A percentile compares a stretch with the other conserved stretches of the same genome.
phyloP scores from a whole-genome alignment of 2,888 invertebrate species.

The Thymelicus lineola region DNA sequence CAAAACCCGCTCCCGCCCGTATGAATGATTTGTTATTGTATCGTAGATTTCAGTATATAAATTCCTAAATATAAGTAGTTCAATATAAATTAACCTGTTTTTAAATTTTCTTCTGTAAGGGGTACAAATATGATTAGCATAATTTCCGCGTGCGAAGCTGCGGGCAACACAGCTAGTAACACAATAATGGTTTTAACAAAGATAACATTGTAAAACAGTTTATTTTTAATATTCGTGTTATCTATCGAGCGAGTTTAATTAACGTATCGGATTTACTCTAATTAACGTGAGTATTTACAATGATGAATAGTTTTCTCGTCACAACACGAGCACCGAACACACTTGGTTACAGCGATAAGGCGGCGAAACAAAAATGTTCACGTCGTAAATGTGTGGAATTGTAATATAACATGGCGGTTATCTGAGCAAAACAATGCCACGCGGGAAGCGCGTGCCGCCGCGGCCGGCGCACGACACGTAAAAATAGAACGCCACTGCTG shows the following conservation, averaged over 20 bases:
- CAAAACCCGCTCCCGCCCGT: too few species aligned
- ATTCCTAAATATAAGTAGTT: too few species aligned
- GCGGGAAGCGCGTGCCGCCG: constrained; percentile 70
- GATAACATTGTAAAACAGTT: constrained; percentile 42
- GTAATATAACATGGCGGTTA: constrained; percentile 55
- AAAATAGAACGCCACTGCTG: constrained; percentile 70
- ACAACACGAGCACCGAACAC: constrained; percentile 47
- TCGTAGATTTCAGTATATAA: too few species aligned
- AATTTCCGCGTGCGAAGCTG: too few species aligned
- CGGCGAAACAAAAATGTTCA: constrained; percentile 61
- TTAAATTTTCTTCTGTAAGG: too few species aligned
- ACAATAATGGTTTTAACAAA: constrained; percentile 8
- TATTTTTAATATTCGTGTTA: constrained; percentile 45
- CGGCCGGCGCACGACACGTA: constrained; percentile 57
- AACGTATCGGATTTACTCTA: constrained; percentile 57
- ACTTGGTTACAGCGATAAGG: constrained; percentile 64
- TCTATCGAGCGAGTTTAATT: constrained; percentile 48
- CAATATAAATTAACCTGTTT: too few species aligned
- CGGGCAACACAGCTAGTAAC: too few species aligned
- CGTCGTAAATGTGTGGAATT: constrained; percentile 69
- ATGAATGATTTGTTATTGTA: too few species aligned
- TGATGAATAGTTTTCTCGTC: constrained; percentile 49
- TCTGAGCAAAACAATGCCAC: constrained; percentile 80
- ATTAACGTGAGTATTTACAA: constrained; percentile 62
- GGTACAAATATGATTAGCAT: too few species aligned